A percentile compares a stretch with the other conserved stretches of the same genome.
Evolutionary conservation across 2,888 invertebrate genomes (phyloP).

Genomic region (Lithophane leautieri): DNA sequence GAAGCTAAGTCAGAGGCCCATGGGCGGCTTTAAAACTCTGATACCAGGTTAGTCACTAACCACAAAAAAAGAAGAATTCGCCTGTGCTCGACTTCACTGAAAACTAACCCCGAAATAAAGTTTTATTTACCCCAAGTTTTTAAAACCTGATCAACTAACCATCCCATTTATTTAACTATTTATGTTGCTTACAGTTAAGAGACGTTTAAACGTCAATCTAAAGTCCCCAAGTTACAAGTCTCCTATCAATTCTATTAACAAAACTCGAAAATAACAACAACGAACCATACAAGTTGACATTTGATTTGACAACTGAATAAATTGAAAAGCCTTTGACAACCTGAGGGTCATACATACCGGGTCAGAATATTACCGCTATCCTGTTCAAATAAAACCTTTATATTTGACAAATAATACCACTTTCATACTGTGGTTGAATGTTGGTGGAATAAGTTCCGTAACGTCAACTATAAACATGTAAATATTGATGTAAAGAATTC

Average conservation of each 20-base stretch:
- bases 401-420: slow-evolving; percentile 54
- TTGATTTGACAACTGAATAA: slow-evolving; percentile 32
- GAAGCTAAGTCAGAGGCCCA: too few relatives aligned
- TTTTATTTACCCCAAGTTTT: background rate
- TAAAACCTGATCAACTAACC: background rate
- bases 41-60: too few relatives aligned
- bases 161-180: too few relatives aligned
- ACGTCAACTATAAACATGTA: slow-evolving; percentile 80
- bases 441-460: slow-evolving; percentile 24
- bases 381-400: slow-evolving; percentile 51
- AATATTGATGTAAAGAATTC: slow-evolving; percentile 83
- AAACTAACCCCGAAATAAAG: background rate
- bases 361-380: slow-evolving; percentile 46
- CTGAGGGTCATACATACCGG: slow-evolving; percentile 17
- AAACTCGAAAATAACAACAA: slow-evolving; percentile 2
- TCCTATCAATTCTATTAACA: background rate
- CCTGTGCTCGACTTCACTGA: background rate
- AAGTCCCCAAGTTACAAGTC: background rate
- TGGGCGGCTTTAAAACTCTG: too few relatives aligned
- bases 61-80: too few relatives aligned
- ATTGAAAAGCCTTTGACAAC: slow-evolving; percentile 24
- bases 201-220: too few relatives aligned
- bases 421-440: slow-evolving; percentile 28
- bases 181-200: too few relatives aligned
- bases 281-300: slow-evolving; percentile 10